These are phyloP conservation scores for Cheilosia vulpina DNA, from an alignment of 2,888 invertebrate genomes.

Conservation along the genomic window DNA sequence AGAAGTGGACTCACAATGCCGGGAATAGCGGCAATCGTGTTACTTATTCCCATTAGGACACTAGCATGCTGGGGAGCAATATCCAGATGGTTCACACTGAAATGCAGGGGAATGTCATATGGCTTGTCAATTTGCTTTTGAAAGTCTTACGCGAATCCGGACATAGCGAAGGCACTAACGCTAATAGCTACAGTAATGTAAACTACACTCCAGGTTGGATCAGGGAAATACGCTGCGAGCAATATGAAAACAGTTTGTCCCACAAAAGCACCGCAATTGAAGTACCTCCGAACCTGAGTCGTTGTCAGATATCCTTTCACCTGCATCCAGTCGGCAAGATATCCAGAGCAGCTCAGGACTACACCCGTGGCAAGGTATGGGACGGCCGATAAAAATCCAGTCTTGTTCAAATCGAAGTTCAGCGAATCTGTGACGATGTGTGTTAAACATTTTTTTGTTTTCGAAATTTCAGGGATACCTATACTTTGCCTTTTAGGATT, in stretches of 20 bases:
- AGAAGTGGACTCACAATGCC: conserved; percentile 95
- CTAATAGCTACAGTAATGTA: conserved; percentile 95
- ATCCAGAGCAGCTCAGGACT: conserved; percentile 91
- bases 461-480: no score
- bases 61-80: conserved; percentile 96
- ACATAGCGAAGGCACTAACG: conserved; percentile 96
- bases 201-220: conserved; percentile 88
- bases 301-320: conserved; percentile 87
- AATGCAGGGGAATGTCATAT: conserved; percentile 64
- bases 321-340: conserved; percentile 91
- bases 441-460: neutral
- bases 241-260: conserved; percentile 94
- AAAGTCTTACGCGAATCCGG: conserved; percentile 90
- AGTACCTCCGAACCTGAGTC: conserved; percentile 89
- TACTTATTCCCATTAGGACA: conserved; percentile 95
- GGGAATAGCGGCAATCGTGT: conserved; percentile 95
- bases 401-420: conserved; percentile 89
- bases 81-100: conserved; percentile 92
- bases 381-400: conserved; percentile 93
- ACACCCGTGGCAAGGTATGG: conserved; percentile 96
- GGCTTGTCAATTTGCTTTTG: neutral
- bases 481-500: conserved; percentile 89
- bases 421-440: conserved; percentile 87
- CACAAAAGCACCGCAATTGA: conserved; percentile 90
- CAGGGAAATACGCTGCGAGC: conserved; percentile 89